A percentile compares a stretch with the other conserved stretches of the same genome.
Evolutionary conservation across 2,797 vertebrate genomes (phyloP).

Genomic region (Antrozous pallidus): DNA sequence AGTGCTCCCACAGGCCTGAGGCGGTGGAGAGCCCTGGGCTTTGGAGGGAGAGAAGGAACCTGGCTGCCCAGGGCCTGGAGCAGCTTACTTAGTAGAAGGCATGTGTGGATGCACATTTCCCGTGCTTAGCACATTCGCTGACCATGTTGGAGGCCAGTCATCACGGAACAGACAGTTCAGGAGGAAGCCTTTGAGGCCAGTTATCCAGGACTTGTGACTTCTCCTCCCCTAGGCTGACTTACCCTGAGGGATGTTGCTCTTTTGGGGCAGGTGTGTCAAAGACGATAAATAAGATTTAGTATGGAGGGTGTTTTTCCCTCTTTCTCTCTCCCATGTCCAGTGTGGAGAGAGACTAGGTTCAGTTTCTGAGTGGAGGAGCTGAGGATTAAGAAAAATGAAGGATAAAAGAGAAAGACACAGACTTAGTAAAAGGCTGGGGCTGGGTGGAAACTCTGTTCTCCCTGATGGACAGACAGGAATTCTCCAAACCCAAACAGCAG

Average conservation of each 20-base stretch:
- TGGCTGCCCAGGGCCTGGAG: background rate
- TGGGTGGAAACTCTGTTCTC: too few relatives aligned
- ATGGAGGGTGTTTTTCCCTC: too few relatives aligned
- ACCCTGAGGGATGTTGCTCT: conserved; percentile 6
- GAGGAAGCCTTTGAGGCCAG: background rate
- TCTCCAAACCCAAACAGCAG: too few relatives aligned
- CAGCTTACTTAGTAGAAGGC: background rate
- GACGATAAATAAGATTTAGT: conserved; percentile 23
- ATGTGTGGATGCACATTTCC: conserved; percentile 38
- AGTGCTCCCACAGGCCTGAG: conserved; percentile 30
- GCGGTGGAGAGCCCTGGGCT: conserved; percentile 9
- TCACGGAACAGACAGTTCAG: background rate
- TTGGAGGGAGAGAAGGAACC: background rate
- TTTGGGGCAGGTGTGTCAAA: conserved; percentile 29
- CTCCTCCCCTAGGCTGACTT: conserved; percentile 23
- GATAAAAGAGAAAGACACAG: too few relatives aligned
- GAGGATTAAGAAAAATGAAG: too few relatives aligned
- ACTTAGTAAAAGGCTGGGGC: too few relatives aligned
- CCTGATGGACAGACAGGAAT: too few relatives aligned
- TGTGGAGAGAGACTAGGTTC: too few relatives aligned
- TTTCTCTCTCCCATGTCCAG: too few relatives aligned
- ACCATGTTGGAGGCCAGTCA: conserved; percentile 46
- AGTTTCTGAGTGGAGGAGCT: too few relatives aligned
- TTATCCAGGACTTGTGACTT: conserved; percentile 46
- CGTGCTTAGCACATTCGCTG: conserved; percentile 19